These are phyloP conservation scores for cat (Felis catus) DNA, from an alignment of 2,113 vertebrate species.

Conservation along the genomic window F.catus_Fca126_mat1.0 CM031416.1:38001001-38001500, in stretches of 20 bases:
- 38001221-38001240: background rate
- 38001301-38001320: background rate
- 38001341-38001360: background rate
- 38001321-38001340: background rate
- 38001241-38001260: background rate
- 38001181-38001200: background rate
- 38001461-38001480: no score
- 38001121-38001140: background rate
- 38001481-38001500: background rate
- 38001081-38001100: background rate
- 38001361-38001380: background rate
- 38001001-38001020: accelerated
- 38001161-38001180: background rate
- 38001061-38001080: background rate
- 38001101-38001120: background rate
- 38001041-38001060: background rate
- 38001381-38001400: background rate
- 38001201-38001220: background rate
- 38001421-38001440: background rate
- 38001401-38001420: background rate
- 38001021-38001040: background rate
- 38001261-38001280: background rate
- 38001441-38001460: background rate
- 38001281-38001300: background rate
- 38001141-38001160: background rate